Percentiles rank a stretch among this genome's conserved stretches.
These are phyloP conservation scores for Drosophila sordidapex DNA, from an alignment of 2,888 invertebrate species.

Conservation along the genomic window DNA sequence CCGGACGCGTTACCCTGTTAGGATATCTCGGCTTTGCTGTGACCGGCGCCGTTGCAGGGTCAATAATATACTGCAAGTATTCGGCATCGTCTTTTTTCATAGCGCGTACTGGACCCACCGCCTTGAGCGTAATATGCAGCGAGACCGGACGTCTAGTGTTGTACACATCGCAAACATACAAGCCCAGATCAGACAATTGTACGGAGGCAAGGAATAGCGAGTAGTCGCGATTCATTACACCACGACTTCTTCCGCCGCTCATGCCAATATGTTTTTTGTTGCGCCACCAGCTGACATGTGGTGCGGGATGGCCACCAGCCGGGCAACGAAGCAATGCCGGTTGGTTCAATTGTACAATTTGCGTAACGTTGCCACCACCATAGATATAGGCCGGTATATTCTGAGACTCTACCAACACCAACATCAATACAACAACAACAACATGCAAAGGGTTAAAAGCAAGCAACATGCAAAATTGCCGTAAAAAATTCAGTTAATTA, in stretches of 20 bases:
- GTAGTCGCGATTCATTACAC: constrained; percentile 90
- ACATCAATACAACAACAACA: constrained; percentile 19
- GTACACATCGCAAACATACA: constrained; percentile 95
- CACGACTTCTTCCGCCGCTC: constrained; percentile 81
- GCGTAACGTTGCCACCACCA: constrained; percentile 88
- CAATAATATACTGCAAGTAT: constrained; percentile 88
- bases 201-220: constrained; percentile 91
- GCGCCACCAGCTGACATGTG: constrained; percentile 94
- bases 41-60: constrained; percentile 85
- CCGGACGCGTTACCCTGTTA: constrained; percentile 84
- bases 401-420: constrained; percentile 65
- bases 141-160: constrained; percentile 92
- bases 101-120: constrained; percentile 89
- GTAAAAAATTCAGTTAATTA: constrained; percentile 58
- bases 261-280: constrained; percentile 91
- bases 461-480: constrained; percentile 54
- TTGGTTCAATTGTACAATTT: constrained; percentile 90
- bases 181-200: constrained; percentile 90
- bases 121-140: constrained; percentile 90
- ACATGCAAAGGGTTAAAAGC: constrained; percentile 51
- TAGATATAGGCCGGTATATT: constrained; percentile 87
- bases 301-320: constrained; percentile 92
- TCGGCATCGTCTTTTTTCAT: constrained; percentile 86
- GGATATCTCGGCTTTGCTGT: constrained; percentile 83
- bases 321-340: constrained; percentile 91